phyloP scores from a whole-genome alignment of 2,797 vertebrate species.

The Hirundo rustica region DNA sequence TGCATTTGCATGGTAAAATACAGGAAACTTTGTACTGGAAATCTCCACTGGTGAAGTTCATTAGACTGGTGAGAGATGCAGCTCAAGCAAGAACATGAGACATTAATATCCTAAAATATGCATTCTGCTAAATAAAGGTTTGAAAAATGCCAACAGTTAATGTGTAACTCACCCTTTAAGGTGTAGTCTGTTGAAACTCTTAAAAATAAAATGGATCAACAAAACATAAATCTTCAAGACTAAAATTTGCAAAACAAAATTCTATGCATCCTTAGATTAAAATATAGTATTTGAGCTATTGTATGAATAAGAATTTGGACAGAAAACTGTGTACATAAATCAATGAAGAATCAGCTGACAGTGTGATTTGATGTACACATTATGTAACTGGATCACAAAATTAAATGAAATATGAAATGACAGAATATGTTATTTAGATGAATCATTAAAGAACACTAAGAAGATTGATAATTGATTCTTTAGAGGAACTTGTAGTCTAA shows the following conservation, averaged over 20 bases:
- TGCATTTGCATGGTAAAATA: neutral
- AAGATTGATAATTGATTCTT: neutral
- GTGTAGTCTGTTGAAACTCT: neutral
- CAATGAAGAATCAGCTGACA: conserved; percentile 28
- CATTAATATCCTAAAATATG: neutral
- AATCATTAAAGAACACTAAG: neutral
- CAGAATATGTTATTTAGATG: conserved; percentile 21
- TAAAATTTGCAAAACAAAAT: conserved; percentile 49
- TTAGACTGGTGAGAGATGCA: neutral
- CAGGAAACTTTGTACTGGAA: neutral
- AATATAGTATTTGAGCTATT: conserved; percentile 46
- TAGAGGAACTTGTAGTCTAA: neutral
- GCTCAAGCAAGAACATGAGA: neutral
- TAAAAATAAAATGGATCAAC: conserved; percentile 35
- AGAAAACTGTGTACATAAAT: conserved; percentile 63
- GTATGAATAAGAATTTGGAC: conserved; percentile 49
- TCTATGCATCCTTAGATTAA: conserved; percentile 45
- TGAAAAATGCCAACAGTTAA: neutral
- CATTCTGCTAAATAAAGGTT: neutral
- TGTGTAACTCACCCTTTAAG: neutral
- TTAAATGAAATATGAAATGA: conserved; percentile 67
- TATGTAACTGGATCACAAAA: conserved; percentile 46
- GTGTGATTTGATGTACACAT: conserved; percentile 12
- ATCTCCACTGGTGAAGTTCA: neutral
- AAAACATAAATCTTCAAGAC: neutral